A percentile compares a stretch with the other conserved stretches of the same genome.
Evolutionary conservation across 2,113 vertebrate species (phyloP).

Genomic region (Nothocercus nigrocapillus): DNA sequence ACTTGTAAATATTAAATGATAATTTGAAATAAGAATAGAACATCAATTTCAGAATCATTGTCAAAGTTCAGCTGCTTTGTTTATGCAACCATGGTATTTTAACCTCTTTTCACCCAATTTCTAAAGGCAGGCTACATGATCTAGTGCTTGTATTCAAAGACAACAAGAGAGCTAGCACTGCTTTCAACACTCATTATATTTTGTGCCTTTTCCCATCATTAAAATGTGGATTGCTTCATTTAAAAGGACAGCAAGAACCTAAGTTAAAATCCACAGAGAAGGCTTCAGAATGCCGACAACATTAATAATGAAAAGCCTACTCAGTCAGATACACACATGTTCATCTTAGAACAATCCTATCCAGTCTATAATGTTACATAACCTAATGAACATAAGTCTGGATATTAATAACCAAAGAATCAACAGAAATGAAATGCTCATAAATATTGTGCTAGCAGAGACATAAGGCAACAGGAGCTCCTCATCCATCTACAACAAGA

Average conservation of each 20-base stretch:
- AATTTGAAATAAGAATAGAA: conserved; percentile 16
- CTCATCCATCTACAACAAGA: neutral
- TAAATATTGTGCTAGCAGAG: neutral
- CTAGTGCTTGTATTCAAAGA: neutral
- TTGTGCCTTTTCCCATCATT: neutral
- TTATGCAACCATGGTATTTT: neutral
- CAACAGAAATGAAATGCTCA: neutral
- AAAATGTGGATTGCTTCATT: neutral
- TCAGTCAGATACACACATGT: neutral
- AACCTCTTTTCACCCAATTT: conserved; percentile 16
- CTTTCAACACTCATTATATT: neutral
- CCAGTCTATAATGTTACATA: neutral
- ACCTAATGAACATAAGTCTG: neutral
- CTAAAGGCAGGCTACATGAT: neutral
- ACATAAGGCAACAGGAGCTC: conserved; percentile 1
- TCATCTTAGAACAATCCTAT: neutral
- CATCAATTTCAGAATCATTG: neutral
- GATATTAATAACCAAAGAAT: conserved; percentile 9
- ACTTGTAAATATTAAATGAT: conserved; percentile 46
- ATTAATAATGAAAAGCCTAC: neutral
- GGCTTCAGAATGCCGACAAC: neutral
- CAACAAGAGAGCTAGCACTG: neutral
- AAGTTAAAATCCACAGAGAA: neutral
- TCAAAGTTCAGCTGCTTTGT: conserved; percentile 11
- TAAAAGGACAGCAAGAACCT: neutral